phyloP scores from a whole-genome alignment of 2,797 vertebrate genomes.

The Denticeps clupeoides region DNA sequence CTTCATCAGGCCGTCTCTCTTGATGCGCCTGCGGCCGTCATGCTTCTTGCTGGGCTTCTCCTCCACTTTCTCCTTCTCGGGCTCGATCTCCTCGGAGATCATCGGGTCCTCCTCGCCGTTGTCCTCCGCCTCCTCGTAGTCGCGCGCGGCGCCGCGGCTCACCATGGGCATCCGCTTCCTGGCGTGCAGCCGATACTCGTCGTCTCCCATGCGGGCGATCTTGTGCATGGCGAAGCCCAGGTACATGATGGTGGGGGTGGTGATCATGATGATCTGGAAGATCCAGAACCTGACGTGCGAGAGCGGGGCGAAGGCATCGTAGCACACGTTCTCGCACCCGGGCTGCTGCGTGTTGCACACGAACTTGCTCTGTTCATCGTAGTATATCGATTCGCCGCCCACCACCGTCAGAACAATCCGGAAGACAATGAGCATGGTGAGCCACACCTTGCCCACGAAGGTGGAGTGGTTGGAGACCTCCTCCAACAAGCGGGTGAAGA shows the following conservation, averaged over 20 bases:
- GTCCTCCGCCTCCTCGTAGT: constrained; percentile 82
- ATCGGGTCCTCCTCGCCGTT: constrained; percentile 85
- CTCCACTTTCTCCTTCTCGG: constrained; percentile 59
- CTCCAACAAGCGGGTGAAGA: constrained; percentile 79
- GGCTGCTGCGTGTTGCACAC: constrained; percentile 82
- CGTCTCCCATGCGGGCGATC: constrained; percentile 62
- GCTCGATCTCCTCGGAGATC: constrained; percentile 77
- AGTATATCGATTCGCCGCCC: constrained; percentile 85
- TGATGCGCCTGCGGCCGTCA: constrained; percentile 77
- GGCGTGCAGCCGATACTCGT: constrained; percentile 41
- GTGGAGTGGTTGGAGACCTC: constrained; percentile 92
- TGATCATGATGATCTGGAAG: constrained; percentile 83
- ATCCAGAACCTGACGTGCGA: constrained; percentile 88
- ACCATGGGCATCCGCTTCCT: constrained; percentile 64
- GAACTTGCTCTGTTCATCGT: constrained; percentile 89
- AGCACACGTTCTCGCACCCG: constrained; percentile 86
- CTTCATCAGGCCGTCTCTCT: constrained; percentile 79
- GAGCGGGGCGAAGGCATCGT: constrained; percentile 76
- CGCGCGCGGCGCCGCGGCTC: constrained; percentile 63
- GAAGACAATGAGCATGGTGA: constrained; percentile 79
- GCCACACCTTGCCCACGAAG: constrained; percentile 86
- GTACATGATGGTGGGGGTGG: constrained; percentile 78
- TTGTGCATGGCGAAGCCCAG: constrained; percentile 85
- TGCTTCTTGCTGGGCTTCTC: constrained; percentile 59
- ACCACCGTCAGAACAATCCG: constrained; percentile 82